Conservation (phyloP, 2,113 vertebrate genomes). For the Albula glossodonta region DNA sequence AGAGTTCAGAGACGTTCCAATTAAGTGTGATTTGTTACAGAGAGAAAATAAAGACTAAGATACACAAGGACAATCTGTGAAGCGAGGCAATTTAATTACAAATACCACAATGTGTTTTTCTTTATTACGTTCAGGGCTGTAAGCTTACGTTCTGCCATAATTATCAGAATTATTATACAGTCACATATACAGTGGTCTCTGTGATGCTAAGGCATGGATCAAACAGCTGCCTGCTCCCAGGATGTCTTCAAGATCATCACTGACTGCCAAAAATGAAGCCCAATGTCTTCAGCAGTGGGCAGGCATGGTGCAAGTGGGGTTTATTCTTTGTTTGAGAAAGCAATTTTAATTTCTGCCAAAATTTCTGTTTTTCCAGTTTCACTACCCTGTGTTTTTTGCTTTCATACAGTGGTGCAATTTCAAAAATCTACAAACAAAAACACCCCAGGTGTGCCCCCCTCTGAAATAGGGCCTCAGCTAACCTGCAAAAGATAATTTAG, state of each 20-base stretch:
- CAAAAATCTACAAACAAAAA: not conserved
- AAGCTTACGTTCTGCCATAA: not conserved
- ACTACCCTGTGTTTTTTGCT: not conserved
- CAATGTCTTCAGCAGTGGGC: not conserved
- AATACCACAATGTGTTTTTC: not conserved
- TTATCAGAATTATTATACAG: not conserved
- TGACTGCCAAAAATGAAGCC: not conserved
- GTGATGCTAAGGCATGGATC: not conserved
- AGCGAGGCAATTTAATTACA: not conserved
- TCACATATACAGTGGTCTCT: not conserved
- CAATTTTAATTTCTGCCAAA: not conserved
- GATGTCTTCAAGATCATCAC: not conserved
- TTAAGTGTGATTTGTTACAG: not conserved
- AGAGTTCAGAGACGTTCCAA: not conserved
- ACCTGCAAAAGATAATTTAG: constrained; percentile 40
- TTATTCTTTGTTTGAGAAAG: not conserved
- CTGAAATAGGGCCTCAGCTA: constrained; percentile 31
- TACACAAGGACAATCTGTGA: not conserved
- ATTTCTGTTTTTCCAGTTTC: not conserved
- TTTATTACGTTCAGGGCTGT: not conserved
- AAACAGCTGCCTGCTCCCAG: not conserved
- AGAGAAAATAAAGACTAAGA: not conserved
- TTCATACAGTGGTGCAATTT: not conserved
- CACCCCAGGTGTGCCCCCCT: not conserved
- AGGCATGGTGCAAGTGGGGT: not conserved